phyloP scores from a whole-genome alignment of 2,888 invertebrate species.

The Tolmerus cingulatus region DNA sequence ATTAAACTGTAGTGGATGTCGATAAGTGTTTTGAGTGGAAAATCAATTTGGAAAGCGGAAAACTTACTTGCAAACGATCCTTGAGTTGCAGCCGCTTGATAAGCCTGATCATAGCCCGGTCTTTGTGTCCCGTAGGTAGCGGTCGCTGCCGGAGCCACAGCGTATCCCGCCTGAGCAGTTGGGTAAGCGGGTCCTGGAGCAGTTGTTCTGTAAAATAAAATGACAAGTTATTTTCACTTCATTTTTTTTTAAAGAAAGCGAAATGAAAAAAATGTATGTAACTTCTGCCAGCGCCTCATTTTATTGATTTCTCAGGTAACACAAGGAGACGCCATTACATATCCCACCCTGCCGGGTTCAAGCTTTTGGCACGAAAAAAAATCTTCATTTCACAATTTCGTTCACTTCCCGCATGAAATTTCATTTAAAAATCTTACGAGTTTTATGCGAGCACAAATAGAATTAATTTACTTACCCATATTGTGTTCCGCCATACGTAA shows the following conservation, averaged over 20 bases:
- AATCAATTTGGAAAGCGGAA: not conserved
- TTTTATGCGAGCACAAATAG: not conserved
- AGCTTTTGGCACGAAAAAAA: not conserved
- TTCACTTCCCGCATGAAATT: not conserved
- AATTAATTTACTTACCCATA: constrained; percentile 74
- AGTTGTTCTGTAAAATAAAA: constrained; percentile 66
- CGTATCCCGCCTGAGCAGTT: constrained; percentile 84
- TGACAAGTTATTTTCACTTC: not conserved
- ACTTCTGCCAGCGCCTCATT: not conserved
- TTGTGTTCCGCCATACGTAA: constrained; percentile 92
- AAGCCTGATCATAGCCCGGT: constrained; percentile 83
- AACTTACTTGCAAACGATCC: constrained; percentile 70
- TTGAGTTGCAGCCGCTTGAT: constrained; percentile 80
- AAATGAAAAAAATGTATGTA: not conserved
- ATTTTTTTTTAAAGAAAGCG: not conserved
- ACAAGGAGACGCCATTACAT: constrained; percentile 1
- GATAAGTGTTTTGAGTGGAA: not conserved
- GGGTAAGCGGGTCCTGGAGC: constrained; percentile 84
- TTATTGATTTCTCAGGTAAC: constrained; percentile 5
- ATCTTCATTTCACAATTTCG: not conserved
- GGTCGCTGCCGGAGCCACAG: constrained; percentile 81
- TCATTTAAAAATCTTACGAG: not conserved
- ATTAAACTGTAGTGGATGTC: not conserved
- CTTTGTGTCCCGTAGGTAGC: constrained; percentile 87
- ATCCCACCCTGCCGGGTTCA: constrained; percentile 1